Evolutionary conservation across 2,113 vertebrate genomes (phyloP), one percentile per base, ranked within the genome.

Genomic region (Tonatia bakeri): DNA sequence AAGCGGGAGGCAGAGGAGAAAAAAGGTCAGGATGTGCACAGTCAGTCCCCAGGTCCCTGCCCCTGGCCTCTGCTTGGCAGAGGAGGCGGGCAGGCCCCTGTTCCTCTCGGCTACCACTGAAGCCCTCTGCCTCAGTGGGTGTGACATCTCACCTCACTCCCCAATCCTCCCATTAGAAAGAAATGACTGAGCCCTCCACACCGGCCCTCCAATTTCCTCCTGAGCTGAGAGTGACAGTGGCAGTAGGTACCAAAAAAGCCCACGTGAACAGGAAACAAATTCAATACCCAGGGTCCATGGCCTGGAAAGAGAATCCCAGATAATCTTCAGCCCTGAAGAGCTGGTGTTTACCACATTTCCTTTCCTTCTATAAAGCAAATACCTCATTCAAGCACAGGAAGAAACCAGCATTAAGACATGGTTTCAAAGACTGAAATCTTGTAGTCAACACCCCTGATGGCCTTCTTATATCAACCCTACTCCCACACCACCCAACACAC

Each of bases 11-110:
- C 36, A 31, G 28, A 52, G 28, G 52, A 33, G 50, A 12, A 61
- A 56, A 24, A 17, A 54, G 26, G 16, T 5, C 6, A 6, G 13
- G 9, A 19, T 7, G 10, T 1, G 1, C 2, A 8, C 22, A n/a
- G 50, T 16, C 67, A 7, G 47, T 16, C 20, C 50, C 40, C 5
- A 5, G 43, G 40, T 2, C 10, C 36, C 33, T 73, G 10, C 31
- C 65, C 69, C 4, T 1, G 0, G 24, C 20, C 81, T 79, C 64
- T 43, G 14, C 38, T 59, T 15, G 69, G n/a, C 80, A 56, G 45
- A 70, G 26, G 13, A 40, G 26, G 54, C 12, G 24, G 38, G 54
- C 67, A 73, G 59, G 52, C 36, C 77, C 43, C 45, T 61, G 3
- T 2, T 50, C 26, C 75, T 40, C 0, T 12, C 1, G 22, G 56